Base-by-base conservation (phyloP, 2,888 invertebrate genomes). In the Graphium colonna region DNA sequence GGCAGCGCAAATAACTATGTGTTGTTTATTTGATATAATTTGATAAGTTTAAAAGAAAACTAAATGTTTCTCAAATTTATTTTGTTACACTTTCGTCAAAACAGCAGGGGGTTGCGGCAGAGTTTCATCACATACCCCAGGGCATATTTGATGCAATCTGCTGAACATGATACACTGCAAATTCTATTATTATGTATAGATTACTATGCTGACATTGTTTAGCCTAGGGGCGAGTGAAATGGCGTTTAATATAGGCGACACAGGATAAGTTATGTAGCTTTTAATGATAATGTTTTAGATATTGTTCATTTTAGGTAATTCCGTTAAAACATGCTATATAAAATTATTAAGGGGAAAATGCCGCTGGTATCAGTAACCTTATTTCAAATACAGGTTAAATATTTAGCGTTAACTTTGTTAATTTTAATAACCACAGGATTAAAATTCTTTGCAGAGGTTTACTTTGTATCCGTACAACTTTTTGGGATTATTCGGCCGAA, bases 91-190 rank as follows among this genome's bases (percentile, higher is more conserved):
- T 21, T 21, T 21, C 21, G 21, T 21, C 21, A 21, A 21, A 21
- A 21, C 5, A 21, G 21, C 21, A 21, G 21, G 5, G 21, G 5
- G 21, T 21, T 21, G 5, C 21, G 21, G 5, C 21, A 5, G 21
- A 21, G 21, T 21, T 21, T 3, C 21, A 3, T 9, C 33, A 33
- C 1, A 33, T 77, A 78, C 82, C 79, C 66, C 71, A 73, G 80
- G 82, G 77, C 73, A 76, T 82, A 83, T 83, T 79, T 82, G 75
- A 82, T 73, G 81, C 82, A 82, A 86, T 85, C 82, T 80, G 76
- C 74, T 78, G 78, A 85, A 85, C 79, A 82, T 86, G 79, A 77
- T 77, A 74, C 77, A 71, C 73, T 73, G 73, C 71, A 79, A 83
- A 85, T 86, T 85, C 83, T 79, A 86, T 86, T 85, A 85, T 71